phyloP scores from a whole-genome alignment of 2,888 invertebrate species.

The Sarcophaga caerulescens region DNA sequence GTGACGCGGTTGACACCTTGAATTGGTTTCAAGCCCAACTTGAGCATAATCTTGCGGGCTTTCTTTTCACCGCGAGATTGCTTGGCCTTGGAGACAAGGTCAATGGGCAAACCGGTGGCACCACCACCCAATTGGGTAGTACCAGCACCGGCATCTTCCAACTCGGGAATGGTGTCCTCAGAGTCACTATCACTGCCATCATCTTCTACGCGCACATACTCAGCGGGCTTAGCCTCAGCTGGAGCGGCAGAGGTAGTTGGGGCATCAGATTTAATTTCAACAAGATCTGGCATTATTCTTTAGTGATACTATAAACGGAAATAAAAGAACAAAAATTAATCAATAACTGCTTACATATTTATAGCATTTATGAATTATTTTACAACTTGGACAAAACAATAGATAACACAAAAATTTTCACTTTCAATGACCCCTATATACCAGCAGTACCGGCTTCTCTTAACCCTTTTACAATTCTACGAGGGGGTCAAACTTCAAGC shows the following conservation, averaged over 20 bases:
- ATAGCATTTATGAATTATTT: background rate
- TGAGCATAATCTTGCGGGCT: slow-evolving; percentile 99
- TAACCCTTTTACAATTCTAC: slow-evolving; percentile 10
- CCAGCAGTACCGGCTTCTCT: slow-evolving; percentile 22
- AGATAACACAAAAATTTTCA: slow-evolving; percentile 21
- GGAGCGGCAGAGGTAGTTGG: slow-evolving; percentile 85
- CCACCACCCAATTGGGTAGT: slow-evolving; percentile 84
- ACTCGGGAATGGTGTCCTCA: slow-evolving; percentile 93
- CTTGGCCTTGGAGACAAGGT: slow-evolving; percentile 96
- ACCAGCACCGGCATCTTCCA: slow-evolving; percentile 90
- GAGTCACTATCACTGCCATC: slow-evolving; percentile 92
- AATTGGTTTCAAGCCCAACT: slow-evolving; percentile 96
- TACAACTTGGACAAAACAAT: background rate
- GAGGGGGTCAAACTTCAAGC: slow-evolving; percentile 38
- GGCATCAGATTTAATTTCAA: slow-evolving; percentile 90
- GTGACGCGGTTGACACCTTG: slow-evolving; percentile 97
- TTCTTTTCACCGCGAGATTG: slow-evolving; percentile 99
- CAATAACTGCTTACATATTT: background rate
- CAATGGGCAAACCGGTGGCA: slow-evolving; percentile 86
- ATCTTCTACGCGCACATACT: slow-evolving; percentile 86
- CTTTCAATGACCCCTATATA: slow-evolving; percentile 12
- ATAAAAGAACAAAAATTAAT: background rate
- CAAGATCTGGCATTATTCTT: slow-evolving; percentile 93
- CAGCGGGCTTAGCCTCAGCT: slow-evolving; percentile 83
- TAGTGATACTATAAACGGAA: slow-evolving; percentile 15